Evolutionary conservation across 2,797 vertebrate species (phyloP).

Genomic region (Leuciscus waleckii): DNA sequence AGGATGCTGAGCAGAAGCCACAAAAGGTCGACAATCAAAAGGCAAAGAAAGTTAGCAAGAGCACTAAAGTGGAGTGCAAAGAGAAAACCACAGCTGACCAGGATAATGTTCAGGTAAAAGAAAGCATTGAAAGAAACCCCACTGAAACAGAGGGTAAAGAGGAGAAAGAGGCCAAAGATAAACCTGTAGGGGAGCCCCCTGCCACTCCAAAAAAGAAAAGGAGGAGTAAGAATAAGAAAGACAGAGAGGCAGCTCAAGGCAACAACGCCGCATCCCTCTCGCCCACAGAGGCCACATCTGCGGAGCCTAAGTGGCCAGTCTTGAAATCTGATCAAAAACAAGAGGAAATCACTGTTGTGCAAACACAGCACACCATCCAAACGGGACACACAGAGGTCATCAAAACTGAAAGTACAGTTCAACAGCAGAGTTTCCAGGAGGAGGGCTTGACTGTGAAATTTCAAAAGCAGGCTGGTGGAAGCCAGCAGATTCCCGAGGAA

Average conservation of each 20-base stretch:
- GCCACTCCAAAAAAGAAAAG: conserved; percentile 68
- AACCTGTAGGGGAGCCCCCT: conserved; percentile 58
- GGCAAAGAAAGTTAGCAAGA: conserved; percentile 75
- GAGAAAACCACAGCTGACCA: conserved; percentile 60
- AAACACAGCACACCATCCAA: conserved; percentile 65
- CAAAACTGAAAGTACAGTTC: conserved; percentile 66
- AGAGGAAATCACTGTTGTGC: conserved; percentile 62
- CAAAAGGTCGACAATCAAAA: conserved; percentile 65
- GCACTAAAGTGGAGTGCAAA: conserved; percentile 67
- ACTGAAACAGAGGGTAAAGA: conserved; percentile 48
- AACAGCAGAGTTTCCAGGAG: conserved; percentile 64
- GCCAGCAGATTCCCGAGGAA: conserved; percentile 69
- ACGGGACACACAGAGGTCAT: conserved; percentile 65
- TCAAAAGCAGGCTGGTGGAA: conserved; percentile 70
- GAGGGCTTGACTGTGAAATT: conserved; percentile 61
- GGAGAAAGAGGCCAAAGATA: conserved; percentile 66
- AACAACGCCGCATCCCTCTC: conserved; percentile 45
- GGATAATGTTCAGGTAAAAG: conserved; percentile 63
- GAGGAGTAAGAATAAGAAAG: conserved; percentile 81
- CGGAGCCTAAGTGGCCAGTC: conserved; percentile 61
- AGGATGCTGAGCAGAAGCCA: conserved; percentile 68
- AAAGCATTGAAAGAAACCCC: conserved; percentile 58
- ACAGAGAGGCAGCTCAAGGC: conserved; percentile 70
- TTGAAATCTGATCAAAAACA: conserved; percentile 60
- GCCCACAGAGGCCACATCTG: conserved; percentile 52